A percentile compares a stretch with the other conserved stretches of the same genome.
These are phyloP conservation scores for Cyclophora albipunctata DNA, from an alignment of 2,888 invertebrate genomes.

Conservation along the genomic window DNA sequence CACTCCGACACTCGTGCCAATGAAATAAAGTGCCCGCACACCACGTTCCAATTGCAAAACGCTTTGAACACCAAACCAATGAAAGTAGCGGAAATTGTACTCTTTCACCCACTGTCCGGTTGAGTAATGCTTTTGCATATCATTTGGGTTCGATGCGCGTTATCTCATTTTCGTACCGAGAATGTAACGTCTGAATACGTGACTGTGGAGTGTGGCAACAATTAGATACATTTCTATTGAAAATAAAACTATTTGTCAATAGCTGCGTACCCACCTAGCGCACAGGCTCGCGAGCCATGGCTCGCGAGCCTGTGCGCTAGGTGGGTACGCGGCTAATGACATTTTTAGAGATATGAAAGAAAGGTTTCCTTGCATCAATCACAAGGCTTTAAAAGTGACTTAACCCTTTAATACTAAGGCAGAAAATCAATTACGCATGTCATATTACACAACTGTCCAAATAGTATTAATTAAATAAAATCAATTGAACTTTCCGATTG, in stretches of 20 bases:
- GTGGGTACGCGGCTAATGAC: too few relatives aligned
- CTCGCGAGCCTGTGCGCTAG: too few relatives aligned
- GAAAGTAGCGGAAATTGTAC: constrained; percentile 56
- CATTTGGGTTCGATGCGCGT: constrained; percentile 5
- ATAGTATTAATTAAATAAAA: constrained; percentile 12
- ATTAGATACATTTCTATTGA: background rate
- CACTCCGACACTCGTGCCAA: constrained; percentile 55
- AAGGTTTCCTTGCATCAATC: too few relatives aligned
- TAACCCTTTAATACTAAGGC: too few relatives aligned
- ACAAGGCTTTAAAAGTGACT: too few relatives aligned
- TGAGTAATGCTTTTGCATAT: constrained; percentile 15
- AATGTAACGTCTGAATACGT: too few relatives aligned
- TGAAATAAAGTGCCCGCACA: constrained; percentile 68
- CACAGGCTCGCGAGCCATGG: too few relatives aligned
- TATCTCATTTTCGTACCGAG: too few relatives aligned
- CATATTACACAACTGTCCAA: too few relatives aligned
- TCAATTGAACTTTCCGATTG: constrained; percentile 20
- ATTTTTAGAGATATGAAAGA: too few relatives aligned
- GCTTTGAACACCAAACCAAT: constrained; percentile 46
- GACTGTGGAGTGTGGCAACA: background rate
- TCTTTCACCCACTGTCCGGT: constrained; percentile 30
- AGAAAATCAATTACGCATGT: too few relatives aligned
- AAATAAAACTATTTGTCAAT: background rate
- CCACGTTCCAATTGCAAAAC: constrained; percentile 70
- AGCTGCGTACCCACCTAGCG: too few relatives aligned